Conservation (phyloP, 1,140 invertebrate genomes). For the Lamellibrachia luymesi region DNA sequence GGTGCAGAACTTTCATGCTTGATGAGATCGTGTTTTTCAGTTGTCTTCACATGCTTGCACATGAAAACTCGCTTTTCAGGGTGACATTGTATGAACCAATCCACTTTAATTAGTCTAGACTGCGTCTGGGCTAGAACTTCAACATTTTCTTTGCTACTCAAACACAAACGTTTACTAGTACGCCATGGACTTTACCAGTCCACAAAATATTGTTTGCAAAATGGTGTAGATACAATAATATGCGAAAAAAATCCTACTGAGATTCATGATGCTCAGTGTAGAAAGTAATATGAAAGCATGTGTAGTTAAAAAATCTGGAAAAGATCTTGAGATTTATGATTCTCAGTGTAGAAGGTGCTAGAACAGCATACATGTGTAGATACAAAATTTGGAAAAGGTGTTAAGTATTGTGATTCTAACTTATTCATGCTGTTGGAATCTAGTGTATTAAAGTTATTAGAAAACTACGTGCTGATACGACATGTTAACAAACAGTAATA, state of each 20-base stretch:
- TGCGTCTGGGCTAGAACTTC: not conserved
- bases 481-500: not conserved
- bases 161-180: not conserved
- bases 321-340: too few species aligned
- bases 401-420: too few species aligned
- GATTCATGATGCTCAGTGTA: too few species aligned
- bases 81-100: not conserved
- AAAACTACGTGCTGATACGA: not conserved
- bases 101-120: not conserved
- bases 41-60: not conserved
- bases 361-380: too few species aligned
- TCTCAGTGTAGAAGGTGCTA: too few species aligned
- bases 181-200: not conserved
- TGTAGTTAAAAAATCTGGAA: too few species aligned
- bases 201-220: not conserved
- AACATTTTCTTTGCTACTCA: not conserved
- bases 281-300: too few species aligned
- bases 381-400: too few species aligned
- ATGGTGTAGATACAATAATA: not conserved
- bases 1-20: not conserved
- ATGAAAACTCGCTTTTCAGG: not conserved
- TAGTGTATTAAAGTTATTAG: too few species aligned
- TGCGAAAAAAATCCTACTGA: too few species aligned
- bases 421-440: too few species aligned
- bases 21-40: not conserved